Evolutionary conservation across 2,888 invertebrate species (phyloP).

Genomic region (Dilophus febrilis): DNA sequence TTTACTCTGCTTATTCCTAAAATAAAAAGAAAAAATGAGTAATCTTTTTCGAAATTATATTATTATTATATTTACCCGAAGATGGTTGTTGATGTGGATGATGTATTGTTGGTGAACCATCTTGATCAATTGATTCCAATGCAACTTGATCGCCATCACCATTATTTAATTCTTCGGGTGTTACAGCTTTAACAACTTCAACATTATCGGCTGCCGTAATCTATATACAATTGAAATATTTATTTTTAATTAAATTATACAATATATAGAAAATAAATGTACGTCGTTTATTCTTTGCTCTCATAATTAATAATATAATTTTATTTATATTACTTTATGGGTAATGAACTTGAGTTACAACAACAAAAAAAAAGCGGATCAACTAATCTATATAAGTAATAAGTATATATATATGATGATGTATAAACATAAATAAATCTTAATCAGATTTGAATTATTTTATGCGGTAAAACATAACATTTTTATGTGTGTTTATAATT

Average conservation of each 20-base stretch:
- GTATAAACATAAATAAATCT: too few species aligned
- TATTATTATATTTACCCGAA: background rate
- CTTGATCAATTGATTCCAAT: constrained; percentile 51
- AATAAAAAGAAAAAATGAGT: background rate
- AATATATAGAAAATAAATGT: background rate
- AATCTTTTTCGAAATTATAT: background rate
- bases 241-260: background rate
- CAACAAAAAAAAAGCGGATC: too few species aligned
- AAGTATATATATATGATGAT: too few species aligned
- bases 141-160: constrained; percentile 56
- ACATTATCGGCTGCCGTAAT: constrained; percentile 37
- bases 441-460: too few species aligned
- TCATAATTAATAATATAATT: too few species aligned
- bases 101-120: constrained; percentile 35
- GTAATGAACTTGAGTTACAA: too few species aligned
- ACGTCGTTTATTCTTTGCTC: too few species aligned
- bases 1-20: constrained; percentile 28
- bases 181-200: constrained; percentile 45
- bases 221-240: constrained; percentile 13
- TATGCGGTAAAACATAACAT: too few species aligned
- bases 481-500: too few species aligned
- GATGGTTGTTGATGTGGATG: constrained; percentile 13
- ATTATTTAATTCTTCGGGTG: constrained; percentile 34
- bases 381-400: too few species aligned
- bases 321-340: too few species aligned